Evolutionary conservation across 92 coral and sea anemone genomes (phyloP), one percentile per base, ranked within the genome.

Genomic region (Pocillopora grandis): DNA sequence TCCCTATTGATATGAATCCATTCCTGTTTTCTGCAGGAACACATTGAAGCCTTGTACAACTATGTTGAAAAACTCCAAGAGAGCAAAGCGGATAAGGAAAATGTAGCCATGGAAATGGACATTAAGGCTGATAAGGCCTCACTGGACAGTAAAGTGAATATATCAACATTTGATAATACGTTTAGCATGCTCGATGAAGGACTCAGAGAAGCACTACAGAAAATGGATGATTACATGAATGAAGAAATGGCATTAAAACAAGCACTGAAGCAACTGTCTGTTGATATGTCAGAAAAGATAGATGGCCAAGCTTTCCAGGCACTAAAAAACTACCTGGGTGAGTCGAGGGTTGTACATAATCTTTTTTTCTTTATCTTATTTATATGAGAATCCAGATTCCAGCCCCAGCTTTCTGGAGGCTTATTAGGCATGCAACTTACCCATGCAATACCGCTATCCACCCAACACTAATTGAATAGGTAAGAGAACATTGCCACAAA

Each of bases 221-320:
- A 96, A 86, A 96, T 96, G 99, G 99, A 96, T 55, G 98, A 96
- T 20, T 94, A 94, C 79, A 89, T 96, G 98, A 96, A 96, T 66
- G 99, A 96, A 70, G 99, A 96, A 82, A 79, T 87, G 90, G 95
- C 98, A 1, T 76, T 96, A 73, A 96, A 96, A 75, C 92, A 96
- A 58, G 95, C 99, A 17, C 75, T 96, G 91, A 89, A 92, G 64
- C 92, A 95, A 80, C 80, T 96, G 19, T 96, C 99, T 0, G 79
- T 78, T 68, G 99, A 96, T 71, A 90, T 96, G 96, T 92, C 91
- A 27, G 99, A 93, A 81, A 96, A 96, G 70, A 96, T 94, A 91
- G 99, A 96, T 76, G 92, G 87, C 9, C 93, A 96, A 57, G 95
- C 98, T 12, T 89, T 96, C 81, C 93, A 96, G 75, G 89, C 98